Percentiles rank a stretch among this genome's conserved stretches.
phyloP scores from a whole-genome alignment of 1,140 invertebrate species.

The Monochamus saltuarius region DNA sequence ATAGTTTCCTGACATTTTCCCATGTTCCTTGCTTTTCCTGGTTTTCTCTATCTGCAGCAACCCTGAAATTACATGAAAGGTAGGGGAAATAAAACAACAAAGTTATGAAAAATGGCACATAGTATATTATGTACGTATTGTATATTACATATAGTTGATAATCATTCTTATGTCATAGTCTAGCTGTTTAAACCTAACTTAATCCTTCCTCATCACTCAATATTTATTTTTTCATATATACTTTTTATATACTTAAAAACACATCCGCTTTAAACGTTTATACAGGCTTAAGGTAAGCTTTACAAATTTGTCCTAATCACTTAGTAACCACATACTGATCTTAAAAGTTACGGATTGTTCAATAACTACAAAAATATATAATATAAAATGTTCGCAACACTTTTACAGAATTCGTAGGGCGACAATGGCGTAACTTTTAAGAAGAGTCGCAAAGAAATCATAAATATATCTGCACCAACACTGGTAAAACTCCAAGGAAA shows the following conservation, averaged over 20 bases:
- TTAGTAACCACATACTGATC: constrained; percentile 25
- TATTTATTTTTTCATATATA: constrained; percentile 52
- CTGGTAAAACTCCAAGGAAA: constrained; percentile 29
- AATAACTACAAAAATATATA: constrained; percentile 48
- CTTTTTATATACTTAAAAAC: constrained; percentile 51
- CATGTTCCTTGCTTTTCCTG: too few relatives aligned
- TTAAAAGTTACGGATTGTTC: constrained; percentile 32
- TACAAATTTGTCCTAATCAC: constrained; percentile 43
- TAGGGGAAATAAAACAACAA: constrained; percentile 28
- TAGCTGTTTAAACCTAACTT: constrained; percentile 52
- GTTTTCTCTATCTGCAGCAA: too few relatives aligned
- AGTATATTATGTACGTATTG: constrained; percentile 55
- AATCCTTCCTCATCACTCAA: constrained; percentile 50
- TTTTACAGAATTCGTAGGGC: constrained; percentile 40
- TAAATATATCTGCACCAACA: constrained; percentile 34
- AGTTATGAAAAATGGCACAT: constrained; percentile 53
- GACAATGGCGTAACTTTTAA: constrained; percentile 32
- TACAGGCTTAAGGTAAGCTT: constrained; percentile 47
- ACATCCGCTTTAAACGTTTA: constrained; percentile 51
- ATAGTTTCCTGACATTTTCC: too few relatives aligned
- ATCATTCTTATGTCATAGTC: constrained; percentile 48
- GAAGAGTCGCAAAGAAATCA: constrained; percentile 19
- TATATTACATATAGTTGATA: constrained; percentile 54
- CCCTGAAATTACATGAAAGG: too few relatives aligned
- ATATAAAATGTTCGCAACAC: constrained; percentile 43